Evolutionary conservation across 2,888 invertebrate species (phyloP), one percentile per base, ranked within the genome.

Genomic region (Leucophenga montana): DNA sequence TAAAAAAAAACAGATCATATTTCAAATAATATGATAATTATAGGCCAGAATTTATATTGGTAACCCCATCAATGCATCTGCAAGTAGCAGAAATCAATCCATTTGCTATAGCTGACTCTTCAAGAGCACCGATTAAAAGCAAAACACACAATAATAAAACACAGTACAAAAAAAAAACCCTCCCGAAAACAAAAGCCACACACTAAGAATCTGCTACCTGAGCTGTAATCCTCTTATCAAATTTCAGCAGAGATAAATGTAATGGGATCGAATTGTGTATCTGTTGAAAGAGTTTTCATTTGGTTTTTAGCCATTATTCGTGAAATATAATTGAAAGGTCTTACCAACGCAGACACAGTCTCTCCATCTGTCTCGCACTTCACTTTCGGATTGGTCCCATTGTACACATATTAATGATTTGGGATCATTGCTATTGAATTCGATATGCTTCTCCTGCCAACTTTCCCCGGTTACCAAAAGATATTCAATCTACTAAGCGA

Each of bases 191-290:
- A 8, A 31, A 59, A 57, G 57, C 77, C 75, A 77, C 76, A 76
- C 77, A 76, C 74, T 67, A 70, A 50, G 59, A 67, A 50, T 56
- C 65, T 66, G 72, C 73, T 77, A 77, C 76, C 77, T 76, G 76
- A 70, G 66, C 70, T 69, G 56, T 76, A 75, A 75, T 75, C 74
- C 72, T 72, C 73, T 77, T 77, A 77, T 74, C 73, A 72, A 71
- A 75, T 73, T 74, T 77, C 69, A 67, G 70, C 67, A 71, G 71
- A 31, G 33, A 39, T 20, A 11, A 39, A 39, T 39, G 1, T 5
- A 11, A 3, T 39, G 39, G 39, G 39, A 39, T 39, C 39, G 39
- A 8, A 11, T 8, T 39, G 39, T 11, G 39, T 39, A 13, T 54
- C 1, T 20, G 14, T 62, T 53, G 61, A 64, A 22, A 54, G 54